Percentiles rank a stretch among this genome's conserved stretches.
phyloP scores from a whole-genome alignment of 1,140 invertebrate species.

The Ylistrum balloti region DNA sequence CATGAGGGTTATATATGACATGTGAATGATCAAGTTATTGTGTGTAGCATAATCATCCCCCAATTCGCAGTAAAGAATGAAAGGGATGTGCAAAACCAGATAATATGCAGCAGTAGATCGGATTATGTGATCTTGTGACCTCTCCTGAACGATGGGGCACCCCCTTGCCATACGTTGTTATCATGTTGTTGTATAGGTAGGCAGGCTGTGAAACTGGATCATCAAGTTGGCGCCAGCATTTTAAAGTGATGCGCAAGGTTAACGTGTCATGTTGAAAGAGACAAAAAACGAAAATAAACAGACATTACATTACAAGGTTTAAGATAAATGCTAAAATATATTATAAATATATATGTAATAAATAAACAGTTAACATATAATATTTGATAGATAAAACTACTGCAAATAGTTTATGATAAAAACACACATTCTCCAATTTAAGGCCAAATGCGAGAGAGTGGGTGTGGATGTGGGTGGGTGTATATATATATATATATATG shows the following conservation, averaged over 20 bases:
- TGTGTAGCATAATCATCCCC: not conserved
- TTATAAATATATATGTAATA: too few species aligned
- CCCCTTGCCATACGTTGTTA: not conserved
- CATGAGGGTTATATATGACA: not conserved
- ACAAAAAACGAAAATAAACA: too few species aligned
- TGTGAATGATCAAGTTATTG: not conserved
- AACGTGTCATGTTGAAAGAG: not conserved
- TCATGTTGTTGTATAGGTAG: too few species aligned
- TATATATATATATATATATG: too few species aligned
- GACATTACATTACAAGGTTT: too few species aligned
- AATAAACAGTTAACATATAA: too few species aligned
- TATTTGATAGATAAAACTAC: too few species aligned
- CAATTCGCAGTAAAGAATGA: conserved; percentile 22
- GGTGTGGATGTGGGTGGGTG: too few species aligned
- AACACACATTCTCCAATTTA: too few species aligned
- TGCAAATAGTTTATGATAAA: too few species aligned
- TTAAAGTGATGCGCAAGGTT: not conserved
- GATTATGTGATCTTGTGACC: not conserved
- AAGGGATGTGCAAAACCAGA: not conserved
- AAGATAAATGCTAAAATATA: too few species aligned
- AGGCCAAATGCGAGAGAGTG: too few species aligned
- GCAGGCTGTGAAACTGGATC: not conserved
- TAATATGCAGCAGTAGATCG: conserved; percentile 13
- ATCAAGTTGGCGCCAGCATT: not conserved
- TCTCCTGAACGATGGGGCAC: not conserved